Conservation (phyloP, 2,888 invertebrate genomes). For the Blastobasis adustella region DNA sequence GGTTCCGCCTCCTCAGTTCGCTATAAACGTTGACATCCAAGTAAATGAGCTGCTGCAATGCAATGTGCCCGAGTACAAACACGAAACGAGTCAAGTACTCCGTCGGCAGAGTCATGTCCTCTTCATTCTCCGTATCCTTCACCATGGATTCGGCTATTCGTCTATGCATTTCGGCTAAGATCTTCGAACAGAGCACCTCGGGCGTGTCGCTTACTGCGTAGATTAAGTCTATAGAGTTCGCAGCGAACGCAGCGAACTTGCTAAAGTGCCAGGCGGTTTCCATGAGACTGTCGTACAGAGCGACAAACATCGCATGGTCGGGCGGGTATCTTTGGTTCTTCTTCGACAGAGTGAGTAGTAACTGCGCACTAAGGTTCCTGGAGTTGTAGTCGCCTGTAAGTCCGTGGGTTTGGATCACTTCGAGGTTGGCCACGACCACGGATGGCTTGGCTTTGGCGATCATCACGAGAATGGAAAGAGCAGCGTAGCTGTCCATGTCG, state of each 20-base stretch:
- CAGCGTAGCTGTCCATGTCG: conserved; percentile 81
- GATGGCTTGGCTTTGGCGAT: conserved; percentile 74
- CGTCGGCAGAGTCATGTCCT: conserved; percentile 42
- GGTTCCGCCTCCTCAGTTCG: conserved; percentile 77
- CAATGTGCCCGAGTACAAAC: conserved; percentile 83
- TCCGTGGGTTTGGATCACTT: conserved; percentile 82
- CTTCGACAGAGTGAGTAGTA: conserved; percentile 47
- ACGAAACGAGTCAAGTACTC: conserved; percentile 70
- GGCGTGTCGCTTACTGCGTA: conserved; percentile 76
- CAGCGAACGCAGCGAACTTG: conserved; percentile 69
- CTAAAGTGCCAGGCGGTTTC: conserved; percentile 62
- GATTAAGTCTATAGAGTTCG: conserved; percentile 66
- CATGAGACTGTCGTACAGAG: conserved; percentile 52
- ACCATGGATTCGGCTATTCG: conserved; percentile 55
- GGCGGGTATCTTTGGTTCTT: conserved; percentile 54
- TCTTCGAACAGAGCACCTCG: conserved; percentile 63
- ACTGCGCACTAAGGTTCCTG: conserved; percentile 46
- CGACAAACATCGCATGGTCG: conserved; percentile 47
- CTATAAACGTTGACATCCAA: conserved; percentile 89
- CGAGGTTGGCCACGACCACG: conserved; percentile 80
- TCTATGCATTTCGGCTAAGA: conserved; percentile 63
- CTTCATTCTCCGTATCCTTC: conserved; percentile 40
- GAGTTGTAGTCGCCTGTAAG: conserved; percentile 71
- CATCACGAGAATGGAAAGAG: conserved; percentile 87
- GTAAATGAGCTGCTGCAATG: conserved; percentile 85